A percentile compares a stretch with the other conserved stretches of the same genome.
Evolutionary conservation across 2,113 vertebrate genomes (phyloP).

Genomic region (Lophochroa leadbeateri): DNA sequence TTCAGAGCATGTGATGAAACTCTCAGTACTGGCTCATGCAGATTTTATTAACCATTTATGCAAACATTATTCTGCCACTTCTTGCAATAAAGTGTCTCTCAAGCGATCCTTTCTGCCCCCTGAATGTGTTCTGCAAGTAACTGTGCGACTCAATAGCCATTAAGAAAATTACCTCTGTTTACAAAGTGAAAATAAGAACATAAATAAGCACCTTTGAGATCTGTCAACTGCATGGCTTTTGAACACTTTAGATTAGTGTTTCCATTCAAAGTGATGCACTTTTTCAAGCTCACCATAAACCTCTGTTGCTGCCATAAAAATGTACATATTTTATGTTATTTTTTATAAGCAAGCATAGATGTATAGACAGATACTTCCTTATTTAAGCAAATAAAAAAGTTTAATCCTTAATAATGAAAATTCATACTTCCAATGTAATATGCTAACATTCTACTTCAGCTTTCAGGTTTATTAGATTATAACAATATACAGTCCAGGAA

Average conservation of each 20-base stretch:
- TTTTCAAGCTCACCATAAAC: not conserved
- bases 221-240: not conserved
- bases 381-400: not conserved
- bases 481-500: not conserved
- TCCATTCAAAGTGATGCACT: not conserved
- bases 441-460: not conserved
- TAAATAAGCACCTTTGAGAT: not conserved
- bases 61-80: not conserved
- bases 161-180: not conserved
- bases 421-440: not conserved
- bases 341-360: not conserved
- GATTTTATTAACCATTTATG: conserved; percentile 26
- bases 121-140: not conserved
- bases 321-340: not conserved
- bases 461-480: not conserved
- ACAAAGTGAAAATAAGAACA: not conserved
- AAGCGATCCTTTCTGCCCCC: not conserved
- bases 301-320: not conserved
- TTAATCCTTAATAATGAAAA: not conserved
- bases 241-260: not conserved
- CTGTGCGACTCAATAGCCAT: not conserved
- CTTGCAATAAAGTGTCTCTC: not conserved
- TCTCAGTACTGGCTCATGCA: not conserved
- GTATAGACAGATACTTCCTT: not conserved
- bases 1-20: not conserved